Evolutionary conservation across 2,797 vertebrate species (phyloP).

Genomic region (Myioborus melanocephalus): DNA sequence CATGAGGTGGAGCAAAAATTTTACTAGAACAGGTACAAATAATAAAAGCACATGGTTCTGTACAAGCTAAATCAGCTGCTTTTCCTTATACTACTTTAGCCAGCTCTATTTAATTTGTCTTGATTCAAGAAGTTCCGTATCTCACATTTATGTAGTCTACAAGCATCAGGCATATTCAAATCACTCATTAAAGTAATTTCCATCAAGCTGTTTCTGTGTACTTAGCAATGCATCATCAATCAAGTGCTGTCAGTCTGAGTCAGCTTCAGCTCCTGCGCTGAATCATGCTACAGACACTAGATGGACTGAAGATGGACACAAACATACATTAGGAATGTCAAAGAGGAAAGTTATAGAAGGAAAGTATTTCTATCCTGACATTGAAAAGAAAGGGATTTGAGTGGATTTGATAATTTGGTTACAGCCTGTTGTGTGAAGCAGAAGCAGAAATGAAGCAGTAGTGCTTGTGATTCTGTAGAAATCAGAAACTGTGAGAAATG

Average conservation of each 20-base stretch:
- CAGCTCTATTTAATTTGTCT: background rate
- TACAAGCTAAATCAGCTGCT: background rate
- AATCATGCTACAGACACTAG: background rate
- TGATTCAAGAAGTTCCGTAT: background rate
- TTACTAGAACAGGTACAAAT: background rate
- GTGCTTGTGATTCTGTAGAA: background rate
- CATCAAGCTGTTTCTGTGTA: background rate
- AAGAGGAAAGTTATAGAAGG: background rate
- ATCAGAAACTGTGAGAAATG: background rate
- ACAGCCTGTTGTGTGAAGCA: background rate
- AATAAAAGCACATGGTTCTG: background rate
- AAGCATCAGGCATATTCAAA: background rate
- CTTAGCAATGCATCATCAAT: background rate
- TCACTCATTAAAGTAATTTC: constrained; percentile 17
- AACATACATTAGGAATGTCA: background rate
- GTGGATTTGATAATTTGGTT: background rate
- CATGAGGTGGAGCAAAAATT: background rate
- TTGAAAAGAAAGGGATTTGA: background rate
- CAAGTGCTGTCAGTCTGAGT: background rate
- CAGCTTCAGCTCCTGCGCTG: background rate
- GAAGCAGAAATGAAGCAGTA: background rate
- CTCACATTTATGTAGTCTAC: background rate
- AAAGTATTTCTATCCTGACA: background rate
- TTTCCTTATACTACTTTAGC: background rate
- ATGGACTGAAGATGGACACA: background rate